Evolutionary conservation across 2,113 vertebrate species (phyloP).

Genomic region (human (Homo sapiens)): GRCh38 chr3:13824001-13824500

Average conservation of each 20-base stretch:
- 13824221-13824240: accelerated
- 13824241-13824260: neutral
- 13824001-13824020: neutral
- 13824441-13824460: neutral
- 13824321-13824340: neutral
- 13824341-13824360: neutral
- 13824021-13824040: neutral
- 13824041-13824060: neutral
- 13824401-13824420: neutral
- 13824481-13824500: neutral
- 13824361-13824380: neutral
- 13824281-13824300: neutral
- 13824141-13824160: neutral
- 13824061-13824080: neutral
- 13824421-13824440: neutral
- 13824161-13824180: neutral
- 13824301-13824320: neutral
- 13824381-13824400: neutral
- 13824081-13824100: neutral
- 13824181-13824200: neutral
- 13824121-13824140: neutral
- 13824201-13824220: neutral
- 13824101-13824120: neutral
- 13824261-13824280: neutral
- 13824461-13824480: accelerated